These are phyloP conservation scores for Trididemnum nubilum DNA, from an alignment of 23 tunicate genomes.

Conservation along the genomic window DNA sequence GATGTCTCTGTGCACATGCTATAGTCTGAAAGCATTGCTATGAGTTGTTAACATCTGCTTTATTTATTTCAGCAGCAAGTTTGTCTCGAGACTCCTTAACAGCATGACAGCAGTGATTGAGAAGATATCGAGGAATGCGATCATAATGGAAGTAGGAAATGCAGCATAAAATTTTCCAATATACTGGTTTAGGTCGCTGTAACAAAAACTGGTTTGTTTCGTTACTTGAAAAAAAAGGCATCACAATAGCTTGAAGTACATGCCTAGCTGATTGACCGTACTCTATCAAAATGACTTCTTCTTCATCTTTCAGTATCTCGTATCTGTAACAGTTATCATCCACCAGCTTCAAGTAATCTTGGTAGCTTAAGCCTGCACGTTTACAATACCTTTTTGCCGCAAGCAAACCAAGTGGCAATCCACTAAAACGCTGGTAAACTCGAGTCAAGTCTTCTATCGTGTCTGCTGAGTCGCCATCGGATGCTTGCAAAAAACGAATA, in stretches of 20 bases:
- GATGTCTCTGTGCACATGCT: conserved; percentile 12
- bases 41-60: not conserved
- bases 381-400: conserved; percentile 25
- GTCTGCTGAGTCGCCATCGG: not conserved
- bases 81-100: not conserved
- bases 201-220: not conserved
- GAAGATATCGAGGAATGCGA: no score
- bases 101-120: not conserved
- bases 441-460: not conserved
- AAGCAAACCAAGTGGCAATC: conserved; percentile 23
- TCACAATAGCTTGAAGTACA: no score
- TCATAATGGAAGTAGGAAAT: not conserved
- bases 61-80: not conserved
- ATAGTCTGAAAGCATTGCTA: not conserved
- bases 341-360: conserved; percentile 4
- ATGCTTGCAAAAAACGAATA: not conserved
- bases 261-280: conserved; percentile 19
- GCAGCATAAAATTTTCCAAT: not conserved
- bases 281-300: not conserved
- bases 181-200: not conserved
- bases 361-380: conserved; percentile 1
- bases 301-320: not conserved
- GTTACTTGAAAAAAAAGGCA: no score
- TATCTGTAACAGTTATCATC: not conserved
- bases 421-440: conserved; percentile 27